These are phyloP conservation scores for Dendrolimus houi DNA, from an alignment of 2,888 invertebrate genomes.

Conservation along the genomic window DNA sequence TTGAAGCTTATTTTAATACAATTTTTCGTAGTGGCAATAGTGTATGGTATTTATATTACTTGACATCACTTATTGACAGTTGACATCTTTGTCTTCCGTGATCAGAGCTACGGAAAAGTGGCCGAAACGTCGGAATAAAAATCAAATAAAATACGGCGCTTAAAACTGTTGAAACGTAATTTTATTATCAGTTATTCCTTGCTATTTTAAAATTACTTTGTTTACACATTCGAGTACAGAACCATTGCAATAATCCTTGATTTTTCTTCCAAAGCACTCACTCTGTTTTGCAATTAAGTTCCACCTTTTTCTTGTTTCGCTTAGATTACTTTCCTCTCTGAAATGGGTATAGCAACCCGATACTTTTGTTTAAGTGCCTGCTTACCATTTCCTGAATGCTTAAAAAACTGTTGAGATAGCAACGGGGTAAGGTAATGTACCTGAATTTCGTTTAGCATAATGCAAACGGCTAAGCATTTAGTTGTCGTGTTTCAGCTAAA, in stretches of 20 bases:
- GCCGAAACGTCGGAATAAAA: too few species aligned
- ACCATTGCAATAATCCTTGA: conserved; percentile 4
- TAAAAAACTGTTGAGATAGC: neutral
- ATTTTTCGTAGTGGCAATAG: too few species aligned
- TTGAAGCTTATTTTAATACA: too few species aligned
- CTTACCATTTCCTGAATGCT: neutral
- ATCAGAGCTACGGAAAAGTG: too few species aligned
- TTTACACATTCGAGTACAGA: neutral
- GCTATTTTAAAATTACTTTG: too few species aligned
- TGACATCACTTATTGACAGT: too few species aligned
- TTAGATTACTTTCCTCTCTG: conserved; percentile 28
- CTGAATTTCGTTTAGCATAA: neutral
- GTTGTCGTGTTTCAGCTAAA: too few species aligned
- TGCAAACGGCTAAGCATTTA: neutral
- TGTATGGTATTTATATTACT: too few species aligned
- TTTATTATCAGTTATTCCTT: too few species aligned
- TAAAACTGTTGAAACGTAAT: too few species aligned
- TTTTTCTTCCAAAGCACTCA: conserved; percentile 30
- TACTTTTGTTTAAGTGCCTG: conserved; percentile 11
- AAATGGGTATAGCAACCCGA: conserved; percentile 17
- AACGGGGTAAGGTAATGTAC: neutral
- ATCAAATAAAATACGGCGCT: too few species aligned
- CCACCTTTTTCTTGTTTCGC: conserved; percentile 37
- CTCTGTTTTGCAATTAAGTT: conserved; percentile 38
- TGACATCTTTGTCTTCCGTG: too few species aligned